These are phyloP conservation scores for Charanyca ferruginea DNA, from an alignment of 2,888 invertebrate species.

Conservation along the genomic window DNA sequence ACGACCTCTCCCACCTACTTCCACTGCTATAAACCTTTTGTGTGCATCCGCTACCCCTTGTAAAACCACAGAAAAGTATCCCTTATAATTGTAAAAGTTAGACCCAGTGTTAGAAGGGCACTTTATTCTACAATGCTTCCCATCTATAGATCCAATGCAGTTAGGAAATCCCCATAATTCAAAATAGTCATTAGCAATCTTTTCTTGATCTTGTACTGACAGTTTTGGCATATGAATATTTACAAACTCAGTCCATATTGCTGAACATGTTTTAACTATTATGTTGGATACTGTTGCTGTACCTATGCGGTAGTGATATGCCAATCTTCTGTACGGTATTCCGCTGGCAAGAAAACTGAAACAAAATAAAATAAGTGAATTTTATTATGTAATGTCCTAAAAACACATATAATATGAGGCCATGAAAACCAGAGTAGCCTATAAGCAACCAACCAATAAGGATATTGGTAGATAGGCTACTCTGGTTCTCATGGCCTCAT, in stretches of 20 bases:
- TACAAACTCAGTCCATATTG: constrained; percentile 40
- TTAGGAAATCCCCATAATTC: constrained; percentile 45
- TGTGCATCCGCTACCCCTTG: constrained; percentile 10
- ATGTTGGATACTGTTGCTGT: constrained; percentile 36
- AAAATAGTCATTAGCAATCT: constrained; percentile 35
- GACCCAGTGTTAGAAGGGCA: constrained; percentile 32
- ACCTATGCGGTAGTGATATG: constrained; percentile 38
- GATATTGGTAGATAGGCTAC: no score
- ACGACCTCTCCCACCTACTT: constrained; percentile 44
- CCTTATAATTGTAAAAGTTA: constrained; percentile 43
- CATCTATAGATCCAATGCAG: constrained; percentile 43
- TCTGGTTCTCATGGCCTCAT: no score
- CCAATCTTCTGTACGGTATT: constrained; percentile 34
- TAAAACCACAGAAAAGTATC: constrained; percentile 15
- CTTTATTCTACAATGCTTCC: no score
- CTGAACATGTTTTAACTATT: constrained; percentile 34
- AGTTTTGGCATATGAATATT: constrained; percentile 39
- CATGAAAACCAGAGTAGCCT: no score
- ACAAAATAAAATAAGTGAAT: constrained; percentile 32
- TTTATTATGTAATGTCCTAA: constrained; percentile 6
- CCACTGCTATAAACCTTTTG: constrained; percentile 7
- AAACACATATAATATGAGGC: constrained; percentile 7
- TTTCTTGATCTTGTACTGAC: constrained; percentile 34
- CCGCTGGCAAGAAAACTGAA: constrained; percentile 44
- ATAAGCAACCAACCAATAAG: no score